phyloP scores from a whole-genome alignment of 2,888 invertebrate species.

The Andricus curvator region DNA sequence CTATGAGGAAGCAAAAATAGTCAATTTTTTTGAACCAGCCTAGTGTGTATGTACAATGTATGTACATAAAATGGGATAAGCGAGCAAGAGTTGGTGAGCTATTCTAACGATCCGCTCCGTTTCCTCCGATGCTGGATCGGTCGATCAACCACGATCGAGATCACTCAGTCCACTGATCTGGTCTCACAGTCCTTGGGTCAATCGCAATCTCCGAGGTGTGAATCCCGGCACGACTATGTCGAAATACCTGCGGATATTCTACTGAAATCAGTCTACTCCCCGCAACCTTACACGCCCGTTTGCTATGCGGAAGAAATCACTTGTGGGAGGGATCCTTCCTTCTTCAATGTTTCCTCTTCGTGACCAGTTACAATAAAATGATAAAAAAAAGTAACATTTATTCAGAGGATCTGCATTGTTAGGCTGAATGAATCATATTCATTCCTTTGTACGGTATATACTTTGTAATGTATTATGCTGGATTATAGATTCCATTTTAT shows the following conservation, averaged over 20 bases:
- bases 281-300: conserved; percentile 28
- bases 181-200: conserved; percentile 55
- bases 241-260: conserved; percentile 44
- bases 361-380: conserved; percentile 29
- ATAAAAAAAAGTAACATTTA: neutral
- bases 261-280: conserved; percentile 33
- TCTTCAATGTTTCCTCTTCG: conserved; percentile 22
- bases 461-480: conserved; percentile 9
- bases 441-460: neutral
- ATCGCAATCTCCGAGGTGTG: conserved; percentile 52
- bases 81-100: conserved; percentile 52
- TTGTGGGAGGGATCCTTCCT: conserved; percentile 6
- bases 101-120: conserved; percentile 61
- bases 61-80: conserved; percentile 53
- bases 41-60: neutral
- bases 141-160: conserved; percentile 45
- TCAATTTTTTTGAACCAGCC: no score
- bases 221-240: conserved; percentile 43
- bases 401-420: conserved; percentile 22
- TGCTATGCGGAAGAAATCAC: conserved; percentile 36
- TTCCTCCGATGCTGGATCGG: conserved; percentile 56
- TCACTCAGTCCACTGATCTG: conserved; percentile 42
- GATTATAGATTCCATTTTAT: conserved; percentile 13
- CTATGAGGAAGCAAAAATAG: no score
- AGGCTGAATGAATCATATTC: conserved; percentile 15